Conservation (phyloP, 2,888 invertebrate genomes). For the Miltochrista miniata region DNA sequence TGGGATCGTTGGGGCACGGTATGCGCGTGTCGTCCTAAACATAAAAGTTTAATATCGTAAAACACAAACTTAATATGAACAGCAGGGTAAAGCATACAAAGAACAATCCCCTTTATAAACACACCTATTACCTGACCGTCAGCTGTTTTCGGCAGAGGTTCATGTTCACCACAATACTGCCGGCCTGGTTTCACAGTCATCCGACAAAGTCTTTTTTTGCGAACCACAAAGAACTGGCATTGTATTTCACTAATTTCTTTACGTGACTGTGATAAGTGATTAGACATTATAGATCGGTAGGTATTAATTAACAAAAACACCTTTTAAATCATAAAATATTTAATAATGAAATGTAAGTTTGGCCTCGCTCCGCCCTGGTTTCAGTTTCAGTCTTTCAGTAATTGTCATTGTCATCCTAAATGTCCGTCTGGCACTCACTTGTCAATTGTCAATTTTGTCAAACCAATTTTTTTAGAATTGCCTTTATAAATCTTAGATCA, state of each 20-base stretch:
- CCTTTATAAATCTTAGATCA: too few species aligned
- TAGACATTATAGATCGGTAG: slow-evolving; percentile 7
- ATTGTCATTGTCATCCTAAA: too few species aligned
- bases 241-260: slow-evolving; percentile 47
- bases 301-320: too few species aligned
- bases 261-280: slow-evolving; percentile 12
- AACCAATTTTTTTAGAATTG: too few species aligned
- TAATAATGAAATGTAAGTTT: background rate
- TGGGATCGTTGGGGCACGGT: slow-evolving; percentile 88
- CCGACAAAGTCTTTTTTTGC: slow-evolving; percentile 90
- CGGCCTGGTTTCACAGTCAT: slow-evolving; percentile 89
- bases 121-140: slow-evolving; percentile 48
- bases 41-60: background rate
- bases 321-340: too few species aligned
- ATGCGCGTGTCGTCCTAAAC: slow-evolving; percentile 80
- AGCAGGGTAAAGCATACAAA: background rate
- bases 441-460: too few species aligned
- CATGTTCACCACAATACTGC: slow-evolving; percentile 89
- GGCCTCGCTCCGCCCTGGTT: background rate
- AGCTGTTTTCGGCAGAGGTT: slow-evolving; percentile 58
- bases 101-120: background rate
- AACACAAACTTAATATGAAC: background rate
- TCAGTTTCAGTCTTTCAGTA: too few species aligned
- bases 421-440: too few species aligned
- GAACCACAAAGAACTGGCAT: slow-evolving; percentile 86